Percentiles rank a stretch among this genome's conserved stretches.
These are phyloP conservation scores for Slavum lentiscoides DNA, from an alignment of 2,888 invertebrate species.

Conservation along the genomic window DNA sequence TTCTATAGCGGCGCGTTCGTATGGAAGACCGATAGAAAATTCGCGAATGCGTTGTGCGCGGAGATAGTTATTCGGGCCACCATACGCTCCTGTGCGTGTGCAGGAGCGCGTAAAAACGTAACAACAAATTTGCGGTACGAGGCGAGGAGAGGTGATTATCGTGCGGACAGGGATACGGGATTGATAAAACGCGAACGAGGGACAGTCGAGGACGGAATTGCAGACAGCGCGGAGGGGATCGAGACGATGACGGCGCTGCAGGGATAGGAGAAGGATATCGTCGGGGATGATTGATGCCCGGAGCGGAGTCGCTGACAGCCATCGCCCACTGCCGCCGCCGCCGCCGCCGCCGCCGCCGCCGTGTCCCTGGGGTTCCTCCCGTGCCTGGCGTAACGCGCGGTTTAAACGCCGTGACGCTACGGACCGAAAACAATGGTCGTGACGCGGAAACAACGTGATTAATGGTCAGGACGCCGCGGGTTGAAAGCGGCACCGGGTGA, in stretches of 20 bases:
- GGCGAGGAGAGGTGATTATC: too few species aligned
- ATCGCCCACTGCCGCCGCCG: neutral
- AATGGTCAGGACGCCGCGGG: slow-evolving; percentile 1
- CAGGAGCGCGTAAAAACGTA: neutral
- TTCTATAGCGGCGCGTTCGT: too few species aligned
- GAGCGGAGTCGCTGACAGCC: slow-evolving; percentile 44
- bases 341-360: neutral
- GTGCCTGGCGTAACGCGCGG: slow-evolving; percentile 18
- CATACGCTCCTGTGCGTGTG: neutral
- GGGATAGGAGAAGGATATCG: slow-evolving; percentile 3
- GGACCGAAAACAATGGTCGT: slow-evolving; percentile 44
- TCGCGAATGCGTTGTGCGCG: too few species aligned
- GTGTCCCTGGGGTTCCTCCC: slow-evolving; percentile 39
- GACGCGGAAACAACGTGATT: slow-evolving; percentile 51
- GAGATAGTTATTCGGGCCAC: neutral
- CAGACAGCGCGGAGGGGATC: neutral
- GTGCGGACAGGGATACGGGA: neutral
- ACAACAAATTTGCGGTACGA: neutral
- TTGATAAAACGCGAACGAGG: neutral
- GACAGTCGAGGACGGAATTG: neutral
- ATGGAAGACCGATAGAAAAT: too few species aligned
- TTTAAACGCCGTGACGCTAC: slow-evolving; percentile 48
- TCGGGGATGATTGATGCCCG: slow-evolving; percentile 48
- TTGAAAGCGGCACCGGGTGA: neutral
- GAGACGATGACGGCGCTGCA: neutral